Evolutionary conservation across 2,797 vertebrate species (phyloP).

Genomic region (Liasis olivaceus): DNA sequence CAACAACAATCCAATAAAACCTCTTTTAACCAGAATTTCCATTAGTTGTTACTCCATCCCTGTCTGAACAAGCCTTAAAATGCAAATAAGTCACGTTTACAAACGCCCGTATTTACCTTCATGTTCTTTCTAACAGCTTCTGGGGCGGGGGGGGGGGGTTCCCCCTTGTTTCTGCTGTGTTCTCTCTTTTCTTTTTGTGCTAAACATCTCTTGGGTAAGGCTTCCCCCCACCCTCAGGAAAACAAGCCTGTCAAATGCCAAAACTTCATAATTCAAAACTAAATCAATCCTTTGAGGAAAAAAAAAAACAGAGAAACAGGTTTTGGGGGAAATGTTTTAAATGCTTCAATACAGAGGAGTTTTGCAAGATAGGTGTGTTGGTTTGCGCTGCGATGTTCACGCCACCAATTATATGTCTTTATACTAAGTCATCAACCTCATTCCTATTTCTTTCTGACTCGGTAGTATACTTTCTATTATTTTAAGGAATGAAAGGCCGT

Average conservation of each 20-base stretch:
- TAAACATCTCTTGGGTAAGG: background rate
- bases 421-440: accelerated
- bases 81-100: background rate
- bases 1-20: background rate
- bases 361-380: background rate
- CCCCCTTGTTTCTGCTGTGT: slow-evolving; percentile 16
- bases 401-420: background rate
- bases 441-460: background rate
- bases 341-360: background rate
- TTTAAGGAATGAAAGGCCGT: background rate
- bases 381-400: background rate
- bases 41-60: background rate
- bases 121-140: background rate
- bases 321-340: slow-evolving; percentile 21
- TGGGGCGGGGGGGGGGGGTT: too few species aligned
- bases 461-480: background rate
- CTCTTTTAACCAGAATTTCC: background rate
- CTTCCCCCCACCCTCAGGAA: background rate
- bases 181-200: slow-evolving; percentile 6
- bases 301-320: slow-evolving; percentile 7
- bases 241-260: background rate
- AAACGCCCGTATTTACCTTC: background rate
- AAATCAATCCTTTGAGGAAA: background rate
- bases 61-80: background rate
- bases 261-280: slow-evolving; percentile 16